Evolutionary conservation across 2,888 invertebrate genomes (phyloP).

Genomic region (Pandemis corylana): DNA sequence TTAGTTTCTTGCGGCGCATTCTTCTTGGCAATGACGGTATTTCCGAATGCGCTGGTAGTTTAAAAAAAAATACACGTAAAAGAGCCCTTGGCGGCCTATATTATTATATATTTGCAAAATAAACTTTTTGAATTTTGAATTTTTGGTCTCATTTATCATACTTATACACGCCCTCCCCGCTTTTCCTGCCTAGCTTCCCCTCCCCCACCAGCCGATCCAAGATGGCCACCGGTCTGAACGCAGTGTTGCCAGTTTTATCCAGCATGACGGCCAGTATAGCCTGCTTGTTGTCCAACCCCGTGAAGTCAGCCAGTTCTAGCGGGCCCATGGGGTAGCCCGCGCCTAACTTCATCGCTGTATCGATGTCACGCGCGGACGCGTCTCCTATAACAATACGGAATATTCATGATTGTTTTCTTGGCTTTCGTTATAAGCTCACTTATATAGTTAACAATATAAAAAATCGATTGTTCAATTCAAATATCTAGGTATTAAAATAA

Average conservation of each 20-base stretch:
- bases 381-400: constrained; percentile 77
- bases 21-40: too few relatives aligned
- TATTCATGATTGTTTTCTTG: too few relatives aligned
- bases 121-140: too few relatives aligned
- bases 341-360: constrained; percentile 94
- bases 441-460: too few relatives aligned
- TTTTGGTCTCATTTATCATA: constrained; percentile 62
- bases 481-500: too few relatives aligned
- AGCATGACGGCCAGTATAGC: constrained; percentile 87
- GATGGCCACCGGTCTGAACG: constrained; percentile 81
- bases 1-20: too few relatives aligned
- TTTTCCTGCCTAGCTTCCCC: constrained; percentile 91
- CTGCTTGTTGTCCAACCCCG: constrained; percentile 91
- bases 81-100: too few relatives aligned
- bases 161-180: constrained; percentile 93
- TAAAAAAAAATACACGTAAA: too few relatives aligned
- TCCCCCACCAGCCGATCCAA: constrained; percentile 88
- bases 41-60: too few relatives aligned
- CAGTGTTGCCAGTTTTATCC: constrained; percentile 79
- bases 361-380: constrained; percentile 90
- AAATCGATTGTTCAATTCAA: too few relatives aligned
- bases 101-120: too few relatives aligned
- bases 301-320: constrained; percentile 92
- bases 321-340: constrained; percentile 96
- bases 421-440: too few relatives aligned